Evolutionary conservation across 1,140 invertebrate species (phyloP), one percentile per base, ranked within the genome.

Genomic region (Cheumatopsyche charites): DNA sequence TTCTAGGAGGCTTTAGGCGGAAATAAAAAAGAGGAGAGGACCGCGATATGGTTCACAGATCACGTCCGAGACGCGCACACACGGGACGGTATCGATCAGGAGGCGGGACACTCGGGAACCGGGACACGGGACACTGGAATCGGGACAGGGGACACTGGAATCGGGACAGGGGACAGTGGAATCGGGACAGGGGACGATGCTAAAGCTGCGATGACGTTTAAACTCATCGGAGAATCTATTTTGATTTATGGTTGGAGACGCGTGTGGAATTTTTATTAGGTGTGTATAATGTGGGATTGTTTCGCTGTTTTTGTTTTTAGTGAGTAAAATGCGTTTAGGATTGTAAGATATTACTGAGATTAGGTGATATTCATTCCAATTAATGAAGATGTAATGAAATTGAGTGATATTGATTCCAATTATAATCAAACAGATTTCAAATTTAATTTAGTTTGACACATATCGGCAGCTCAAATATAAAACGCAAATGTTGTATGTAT

Each of bases 1-100:
- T 19, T 19, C 21, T 5, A 21, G 9, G 29, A 36, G 2, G 43
- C 4, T n/a, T 4, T 1, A 21, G 29, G 17, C 2, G 21, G 55
- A 25, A 9, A 58, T 25, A 58, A 58, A 58, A 23, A 23, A 58
- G 21, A 11, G 4, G n/a, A 12, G 42, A 21, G 29, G n/a, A n/a
- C 1, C 62, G 62, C 62, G 62, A 66, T 66, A 66, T 25, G 63
- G 63, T 66, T 66, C 63, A 42, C 63, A 66, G 63, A 66, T 66
- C 63, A 66, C 63, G 63, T 66, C 63, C 63, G 62, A 5, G 12
- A 29, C 62, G 9, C 29, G 9, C 29, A 23, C 26, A 25, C 63
- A 66, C 63, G 19, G 36, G 63, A 66, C 63, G 47, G 55, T 47
- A 47, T 26, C 47, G 23, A 66, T 26, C 63, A 42, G 23, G 41